Percentiles rank a stretch among this genome's conserved stretches.
Conservation (phyloP, 2,797 vertebrate genomes). For the Manis javanica region DNA sequence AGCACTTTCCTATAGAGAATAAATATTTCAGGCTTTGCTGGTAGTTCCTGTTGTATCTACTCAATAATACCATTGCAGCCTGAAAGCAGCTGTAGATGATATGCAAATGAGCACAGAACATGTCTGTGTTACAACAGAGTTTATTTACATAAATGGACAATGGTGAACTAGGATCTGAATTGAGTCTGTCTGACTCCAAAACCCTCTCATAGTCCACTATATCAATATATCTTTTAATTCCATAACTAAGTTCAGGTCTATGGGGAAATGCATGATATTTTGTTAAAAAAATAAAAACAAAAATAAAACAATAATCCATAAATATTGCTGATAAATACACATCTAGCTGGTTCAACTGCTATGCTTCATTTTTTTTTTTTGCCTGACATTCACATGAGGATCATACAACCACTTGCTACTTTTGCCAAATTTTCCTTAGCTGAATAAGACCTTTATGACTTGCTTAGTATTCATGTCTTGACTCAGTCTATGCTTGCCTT, state of each 20-base stretch:
- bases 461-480: not conserved
- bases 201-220: not conserved
- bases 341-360: not conserved
- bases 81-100: not conserved
- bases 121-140: not conserved
- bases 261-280: not conserved
- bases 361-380: not conserved
- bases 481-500: not conserved
- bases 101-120: not conserved
- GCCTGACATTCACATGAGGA: not conserved
- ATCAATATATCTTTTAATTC: not conserved
- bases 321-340: not conserved
- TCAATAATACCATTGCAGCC: not conserved
- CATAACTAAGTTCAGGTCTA: not conserved
- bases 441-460: not conserved
- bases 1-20: not conserved
- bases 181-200: not conserved
- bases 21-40: not conserved
- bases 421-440: not conserved
- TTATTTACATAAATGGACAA: not conserved
- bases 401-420: not conserved
- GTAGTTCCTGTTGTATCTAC: not conserved
- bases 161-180: not conserved
- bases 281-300: not conserved
- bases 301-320: not conserved